A percentile compares a stretch with the other conserved stretches of the same genome.
Evolutionary conservation across 2,888 invertebrate genomes (phyloP).

Genomic region (Rutpela maculata): DNA sequence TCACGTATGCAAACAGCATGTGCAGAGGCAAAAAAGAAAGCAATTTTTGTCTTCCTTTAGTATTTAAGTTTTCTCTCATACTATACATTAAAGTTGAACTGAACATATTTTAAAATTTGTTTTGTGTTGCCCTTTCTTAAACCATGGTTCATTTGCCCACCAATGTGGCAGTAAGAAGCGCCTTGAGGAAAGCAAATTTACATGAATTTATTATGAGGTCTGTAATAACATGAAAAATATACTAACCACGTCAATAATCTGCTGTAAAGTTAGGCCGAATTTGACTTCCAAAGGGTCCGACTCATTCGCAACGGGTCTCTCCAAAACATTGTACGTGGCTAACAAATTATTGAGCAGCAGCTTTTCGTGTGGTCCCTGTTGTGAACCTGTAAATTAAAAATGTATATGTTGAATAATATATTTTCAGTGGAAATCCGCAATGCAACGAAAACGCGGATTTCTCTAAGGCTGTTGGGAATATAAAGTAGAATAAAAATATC

Average conservation of each 20-base stretch:
- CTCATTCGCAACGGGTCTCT: slow-evolving; percentile 94
- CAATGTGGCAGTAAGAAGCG: neutral
- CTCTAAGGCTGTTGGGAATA: neutral
- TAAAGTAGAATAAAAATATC: neutral
- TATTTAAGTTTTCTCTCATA: too few species aligned
- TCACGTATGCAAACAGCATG: too few species aligned
- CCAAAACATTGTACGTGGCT: slow-evolving; percentile 89
- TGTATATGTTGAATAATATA: slow-evolving; percentile 15
- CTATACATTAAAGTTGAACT: too few species aligned
- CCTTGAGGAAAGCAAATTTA: neutral
- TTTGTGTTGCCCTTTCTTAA: neutral
- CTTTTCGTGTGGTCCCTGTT: slow-evolving; percentile 93
- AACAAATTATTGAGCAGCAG: slow-evolving; percentile 89
- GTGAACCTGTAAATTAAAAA: slow-evolving; percentile 81
- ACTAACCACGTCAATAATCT: slow-evolving; percentile 97
- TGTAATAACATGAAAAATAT: slow-evolving; percentile 34
- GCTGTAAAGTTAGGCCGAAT: slow-evolving; percentile 93
- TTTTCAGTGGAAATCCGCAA: slow-evolving; percentile 14
- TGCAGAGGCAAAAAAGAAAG: too few species aligned
- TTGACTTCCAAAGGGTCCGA: slow-evolving; percentile 92
- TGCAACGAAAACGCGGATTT: neutral
- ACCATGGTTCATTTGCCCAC: neutral
- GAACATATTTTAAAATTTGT: too few species aligned
- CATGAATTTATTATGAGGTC: neutral
- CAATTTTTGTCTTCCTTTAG: too few species aligned